Evolutionary conservation across 2,888 invertebrate species (phyloP), one percentile per base, ranked within the genome.

Genomic region (Limulus polyphemus): DNA sequence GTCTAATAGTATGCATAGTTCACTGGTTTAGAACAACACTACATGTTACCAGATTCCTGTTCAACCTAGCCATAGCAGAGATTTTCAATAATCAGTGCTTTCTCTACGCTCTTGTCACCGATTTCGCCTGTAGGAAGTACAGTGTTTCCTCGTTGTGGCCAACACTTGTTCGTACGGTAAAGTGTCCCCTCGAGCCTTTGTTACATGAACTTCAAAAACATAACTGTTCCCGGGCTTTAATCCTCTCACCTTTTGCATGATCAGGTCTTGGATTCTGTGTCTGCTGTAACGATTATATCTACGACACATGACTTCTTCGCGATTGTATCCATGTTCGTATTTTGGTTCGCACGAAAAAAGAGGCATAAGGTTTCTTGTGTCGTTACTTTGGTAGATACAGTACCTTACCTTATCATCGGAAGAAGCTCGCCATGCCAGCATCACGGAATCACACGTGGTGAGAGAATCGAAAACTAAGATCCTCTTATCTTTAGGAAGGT

Each of bases 381-480:
- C 32, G 32, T 32, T 32, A 66, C 54, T 54, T 62, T 71, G 69
- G 62, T 74, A 75, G 46, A 76, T 67, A 68, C 76, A 76, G 63
- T 75, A 76, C 48, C 69, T 71, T 54, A 74, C 74, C 59, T 71
- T 72, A 50, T 71, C 71, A 16, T 70, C 70, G 3, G 73, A 72
- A 11, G 72, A 73, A 9, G 65, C 62, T 65, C 71, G 69, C 75
- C 75, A 75, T n/a, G 74, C 74, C 2, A 76, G 68, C 10, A 74
- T 75, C 49, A 75, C 70, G 55, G 72, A 73, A 57, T 72, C 69
- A 68, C 75, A 75, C 12, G 71, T 72, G 13, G 71, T 71, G 47
- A 73, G 62, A 49, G 70, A 69, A 48, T 72, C 71, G 58, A 73
- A 73, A 32, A 73, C 72, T 51, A 70, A 69, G n/a, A 76, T 71